Evolutionary conservation across 30 jellyfish, hydroid and myxozoan species (phyloP).

Genomic region (Aurelia aurita): DNA sequence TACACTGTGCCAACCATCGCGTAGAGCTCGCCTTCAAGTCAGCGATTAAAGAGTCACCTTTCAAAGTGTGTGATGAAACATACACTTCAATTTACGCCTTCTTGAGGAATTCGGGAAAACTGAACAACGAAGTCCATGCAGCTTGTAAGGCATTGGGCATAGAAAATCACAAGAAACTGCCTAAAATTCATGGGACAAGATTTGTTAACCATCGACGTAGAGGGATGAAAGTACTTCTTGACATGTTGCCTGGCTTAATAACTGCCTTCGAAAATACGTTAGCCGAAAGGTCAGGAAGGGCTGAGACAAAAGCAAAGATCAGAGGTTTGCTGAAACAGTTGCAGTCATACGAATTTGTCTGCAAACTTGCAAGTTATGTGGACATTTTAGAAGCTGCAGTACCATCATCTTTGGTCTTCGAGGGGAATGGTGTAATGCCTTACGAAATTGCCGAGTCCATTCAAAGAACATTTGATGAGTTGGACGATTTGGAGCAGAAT

Average conservation of each 20-base stretch:
- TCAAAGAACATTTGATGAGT: constrained; percentile 39
- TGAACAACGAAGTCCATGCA: constrained; percentile 9
- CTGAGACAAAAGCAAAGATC: constrained; percentile 69
- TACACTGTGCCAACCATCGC: constrained; percentile 79
- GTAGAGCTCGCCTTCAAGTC: constrained; percentile 64
- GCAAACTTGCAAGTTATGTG: constrained; percentile 54
- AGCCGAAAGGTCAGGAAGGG: constrained; percentile 56
- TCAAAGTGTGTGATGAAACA: constrained; percentile 35
- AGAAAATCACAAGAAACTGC: constrained; percentile 20
- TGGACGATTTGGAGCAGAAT: constrained; percentile 41
- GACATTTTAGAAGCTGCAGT: constrained; percentile 62
- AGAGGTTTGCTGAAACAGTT: constrained; percentile 47
- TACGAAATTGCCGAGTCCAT: constrained; percentile 44
- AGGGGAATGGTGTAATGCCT: constrained; percentile 57
- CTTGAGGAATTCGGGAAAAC: constrained; percentile 43
- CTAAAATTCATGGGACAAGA: constrained; percentile 68
- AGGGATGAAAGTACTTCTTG: constrained; percentile 27
- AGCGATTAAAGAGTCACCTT: constrained; percentile 28
- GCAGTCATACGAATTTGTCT: constrained; percentile 54
- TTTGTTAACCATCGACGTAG: constrained; percentile 32
- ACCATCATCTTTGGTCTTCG: constrained; percentile 71
- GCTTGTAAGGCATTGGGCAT: constrained; percentile 55
- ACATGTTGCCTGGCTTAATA: constrained; percentile 68
- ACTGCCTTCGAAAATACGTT: constrained; percentile 61
- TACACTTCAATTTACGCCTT: constrained; percentile 18